These are phyloP conservation scores for Cettia cetti DNA, from an alignment of 2,113 vertebrate species.

Conservation along the genomic window DNA sequence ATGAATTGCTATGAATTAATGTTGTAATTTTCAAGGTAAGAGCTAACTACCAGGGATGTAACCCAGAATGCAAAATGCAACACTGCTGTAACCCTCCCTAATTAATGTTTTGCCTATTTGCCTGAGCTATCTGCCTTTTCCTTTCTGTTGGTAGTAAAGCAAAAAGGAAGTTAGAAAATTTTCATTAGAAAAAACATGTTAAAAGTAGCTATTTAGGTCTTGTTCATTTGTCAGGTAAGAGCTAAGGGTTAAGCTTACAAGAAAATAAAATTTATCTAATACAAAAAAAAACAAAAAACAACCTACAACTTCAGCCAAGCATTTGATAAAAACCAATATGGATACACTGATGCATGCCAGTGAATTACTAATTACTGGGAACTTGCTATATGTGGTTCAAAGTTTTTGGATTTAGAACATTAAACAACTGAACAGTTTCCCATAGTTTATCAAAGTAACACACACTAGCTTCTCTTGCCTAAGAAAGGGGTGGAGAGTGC, in stretches of 20 bases:
- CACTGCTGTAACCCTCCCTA: background rate
- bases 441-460: background rate
- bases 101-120: background rate
- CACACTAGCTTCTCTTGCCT: background rate
- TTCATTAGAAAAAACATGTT: background rate
- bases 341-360: background rate
- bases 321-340: fast-evolving
- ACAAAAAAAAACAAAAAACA: background rate
- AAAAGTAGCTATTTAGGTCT: background rate
- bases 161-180: background rate
- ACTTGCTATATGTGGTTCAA: background rate
- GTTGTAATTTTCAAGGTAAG: background rate
- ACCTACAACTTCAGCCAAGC: background rate
- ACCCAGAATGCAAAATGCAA: background rate
- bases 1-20: background rate
- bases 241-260: background rate
- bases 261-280: background rate
- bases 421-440: background rate
- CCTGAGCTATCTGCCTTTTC: background rate
- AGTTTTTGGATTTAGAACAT: background rate
- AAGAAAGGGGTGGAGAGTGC: background rate
- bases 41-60: background rate
- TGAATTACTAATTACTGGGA: background rate
- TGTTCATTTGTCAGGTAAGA: background rate
- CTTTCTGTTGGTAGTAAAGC: background rate